These are phyloP conservation scores for Carettochelys insculpta DNA, from an alignment of 2,113 vertebrate genomes.

Conservation along the genomic window DNA sequence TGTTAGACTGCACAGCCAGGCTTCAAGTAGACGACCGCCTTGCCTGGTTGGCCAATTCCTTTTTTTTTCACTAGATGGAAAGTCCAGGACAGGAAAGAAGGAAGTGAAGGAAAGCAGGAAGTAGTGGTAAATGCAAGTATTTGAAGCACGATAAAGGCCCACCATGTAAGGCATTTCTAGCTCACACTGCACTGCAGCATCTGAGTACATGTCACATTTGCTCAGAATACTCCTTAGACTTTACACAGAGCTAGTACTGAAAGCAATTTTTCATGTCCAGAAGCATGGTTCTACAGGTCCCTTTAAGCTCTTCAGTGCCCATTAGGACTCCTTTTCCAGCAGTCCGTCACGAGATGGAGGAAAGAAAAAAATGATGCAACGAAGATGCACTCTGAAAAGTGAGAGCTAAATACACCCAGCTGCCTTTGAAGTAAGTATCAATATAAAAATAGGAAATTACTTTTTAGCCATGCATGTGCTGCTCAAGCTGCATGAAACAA, in stretches of 20 bases:
- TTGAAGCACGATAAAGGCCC: background rate
- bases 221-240: background rate
- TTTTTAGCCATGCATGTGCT: background rate
- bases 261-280: background rate
- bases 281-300: background rate
- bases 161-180: background rate
- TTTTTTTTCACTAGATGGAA: background rate
- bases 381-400: constrained; percentile 16
- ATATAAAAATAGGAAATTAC: constrained; percentile 25
- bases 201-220: background rate
- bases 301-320: background rate
- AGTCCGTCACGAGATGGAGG: background rate
- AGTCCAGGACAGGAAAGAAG: background rate
- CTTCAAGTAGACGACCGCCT: background rate
- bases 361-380: rapidly evolving
- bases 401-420: background rate
- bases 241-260: background rate
- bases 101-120: background rate
- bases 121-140: constrained; percentile 36
- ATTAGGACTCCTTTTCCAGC: rapidly evolving
- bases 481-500: background rate
- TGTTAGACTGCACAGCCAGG: background rate
- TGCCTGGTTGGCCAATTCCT: constrained; percentile 20
- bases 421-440: constrained; percentile 22
- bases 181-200: background rate